Base-by-base conservation (phyloP, 2,797 vertebrate species). In the Dromococcyx pavoninus region DNA sequence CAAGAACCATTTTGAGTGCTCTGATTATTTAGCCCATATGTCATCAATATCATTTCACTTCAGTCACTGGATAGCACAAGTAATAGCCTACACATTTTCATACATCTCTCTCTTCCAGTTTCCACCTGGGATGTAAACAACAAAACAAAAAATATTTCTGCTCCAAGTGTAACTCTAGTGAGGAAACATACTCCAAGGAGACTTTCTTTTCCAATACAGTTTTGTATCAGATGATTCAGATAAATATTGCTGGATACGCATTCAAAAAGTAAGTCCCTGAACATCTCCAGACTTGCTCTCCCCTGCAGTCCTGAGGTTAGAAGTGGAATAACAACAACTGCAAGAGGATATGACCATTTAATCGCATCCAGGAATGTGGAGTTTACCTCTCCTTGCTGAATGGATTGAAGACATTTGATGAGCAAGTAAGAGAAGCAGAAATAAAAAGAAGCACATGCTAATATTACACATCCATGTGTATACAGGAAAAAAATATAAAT, bases 341-440 rank as follows among this genome's bases (percentile, higher is more conserved):
- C 41, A 84, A 88, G 62, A 93, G 73, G 82, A 92, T 76, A n/a
- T 78, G 70, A 92, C 82, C 54, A 89, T 86, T 84, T 74, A 90
- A 86, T 91, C 8, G 1, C 53, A 79, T 88, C 73, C 79, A 86
- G 77, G 56, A 78, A 50, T 54, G 18, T 78, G 64, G 79, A 84
- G 23, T 39, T 88, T 64, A 54, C 58, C 61, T 70, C 32, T 64
- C 77, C 18, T 71, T 3, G 0, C 51, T 64, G 25, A 53, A 24
- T n/a, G 61, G 21, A 39, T 58, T 72, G 41, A 70, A 88, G 58
- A 75, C 28, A 37, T 67, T 65, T 4, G 6, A 58, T 0, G 1
- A 92, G 72, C 0, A 0, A 80, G 25, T 28, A 93, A 57, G 46
- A 83, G 21, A 83, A 85, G 25, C 41, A 86, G 48, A 89, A 78